Evolutionary conservation across 2,113 vertebrate species (phyloP), one percentile per base, ranked within the genome.

Genomic region (Equus przewalskii): DNA sequence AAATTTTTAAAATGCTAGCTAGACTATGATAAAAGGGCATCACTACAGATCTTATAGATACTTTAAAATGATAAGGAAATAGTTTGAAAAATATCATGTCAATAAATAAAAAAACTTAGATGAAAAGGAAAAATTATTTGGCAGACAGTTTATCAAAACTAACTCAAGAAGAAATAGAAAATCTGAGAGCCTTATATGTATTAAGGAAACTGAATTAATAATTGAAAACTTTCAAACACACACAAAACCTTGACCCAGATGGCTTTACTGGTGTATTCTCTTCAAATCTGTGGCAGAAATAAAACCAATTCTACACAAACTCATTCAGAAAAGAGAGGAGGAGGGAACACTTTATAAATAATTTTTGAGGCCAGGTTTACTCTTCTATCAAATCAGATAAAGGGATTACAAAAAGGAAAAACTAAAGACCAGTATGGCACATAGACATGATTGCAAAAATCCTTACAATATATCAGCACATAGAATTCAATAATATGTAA

Each of bases 101-200:
- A 81, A 64, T 91, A 91, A 86, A 58, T 80, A 69, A 21, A 12
- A 81, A 91, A 94, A 75, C 64, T 70, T 64, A 73, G 22, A 36
- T 67, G 30, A 88, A 75, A 75, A 67, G 54, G 46, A 79, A 90
- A 79, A 80, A 28, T 65, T 67, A 7, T 81, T 73, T 91, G 30
- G 91, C 79, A 73, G n/a, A 84, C 5, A 49, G 8, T 86, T 81
- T 91, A 67, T 67, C 76, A 91, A 75, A 96, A 81, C 7, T 87
- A 49, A 80, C 46, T 44, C 65, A 91, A 81, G 49, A 75, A 58
- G 58, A 91, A 36, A 46, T 28, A 81, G 88, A 87, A 79, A 75
- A 67, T 30, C 58, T 67, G 46, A 81, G 30, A 96, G 9, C 8
- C 18, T 22, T 76, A 36, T n/a, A 15, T 69, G 7, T 58, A 41